Evolutionary conservation across 2,797 vertebrate genomes (phyloP).

Genomic region (Acanthurus lineatus): DNA sequence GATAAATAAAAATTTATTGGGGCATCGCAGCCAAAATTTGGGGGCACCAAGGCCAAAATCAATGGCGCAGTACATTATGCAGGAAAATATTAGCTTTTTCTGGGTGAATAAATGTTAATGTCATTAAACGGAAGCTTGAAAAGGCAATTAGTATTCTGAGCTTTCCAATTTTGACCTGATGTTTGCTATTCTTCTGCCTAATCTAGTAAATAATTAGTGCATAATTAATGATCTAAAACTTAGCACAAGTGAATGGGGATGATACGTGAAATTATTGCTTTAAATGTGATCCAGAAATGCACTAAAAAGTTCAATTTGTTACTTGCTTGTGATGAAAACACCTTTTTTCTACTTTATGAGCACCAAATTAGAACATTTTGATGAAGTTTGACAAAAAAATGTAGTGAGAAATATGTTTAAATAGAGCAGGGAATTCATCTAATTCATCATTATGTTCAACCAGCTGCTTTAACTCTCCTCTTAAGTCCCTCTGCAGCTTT

Average conservation of each 20-base stretch:
- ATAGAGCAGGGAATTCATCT: constrained; percentile 7
- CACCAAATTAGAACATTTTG: not conserved
- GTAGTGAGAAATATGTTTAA: constrained; percentile 20
- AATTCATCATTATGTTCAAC: constrained; percentile 11
- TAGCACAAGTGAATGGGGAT: constrained; percentile 9
- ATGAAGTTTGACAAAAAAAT: not conserved
- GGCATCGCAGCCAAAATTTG: too few relatives aligned
- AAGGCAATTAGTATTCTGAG: too few relatives aligned
- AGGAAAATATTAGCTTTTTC: too few relatives aligned
- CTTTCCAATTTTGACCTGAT: too few relatives aligned
- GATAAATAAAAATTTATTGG: too few relatives aligned
- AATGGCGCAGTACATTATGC: too few relatives aligned
- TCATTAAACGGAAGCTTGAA: too few relatives aligned
- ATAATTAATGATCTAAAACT: constrained; percentile 17
- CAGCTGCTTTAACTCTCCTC: not conserved
- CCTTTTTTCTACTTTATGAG: not conserved
- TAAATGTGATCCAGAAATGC: not conserved
- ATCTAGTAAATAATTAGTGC: not conserved
- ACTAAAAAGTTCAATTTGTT: not conserved
- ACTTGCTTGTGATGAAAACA: not conserved
- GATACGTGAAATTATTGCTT: constrained; percentile 8
- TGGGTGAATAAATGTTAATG: too few relatives aligned
- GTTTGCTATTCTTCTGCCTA: not conserved
- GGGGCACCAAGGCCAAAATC: too few relatives aligned
- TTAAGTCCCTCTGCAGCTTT: not conserved